Evolutionary conservation across 2,888 invertebrate species (phyloP), one percentile per base, ranked within the genome.

Genomic region (Noctuana brunneofusca): DNA sequence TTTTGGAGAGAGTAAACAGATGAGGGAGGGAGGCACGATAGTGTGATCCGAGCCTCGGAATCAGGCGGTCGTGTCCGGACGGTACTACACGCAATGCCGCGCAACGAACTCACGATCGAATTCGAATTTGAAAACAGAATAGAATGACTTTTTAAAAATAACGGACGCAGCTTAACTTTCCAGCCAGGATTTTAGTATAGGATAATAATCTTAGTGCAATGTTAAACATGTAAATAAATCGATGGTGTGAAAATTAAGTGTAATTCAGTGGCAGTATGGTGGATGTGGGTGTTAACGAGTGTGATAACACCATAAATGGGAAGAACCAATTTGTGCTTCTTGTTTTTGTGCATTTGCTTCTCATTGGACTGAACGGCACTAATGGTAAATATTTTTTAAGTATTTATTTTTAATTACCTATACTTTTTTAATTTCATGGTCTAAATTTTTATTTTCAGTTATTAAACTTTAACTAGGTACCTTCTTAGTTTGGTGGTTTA

Each of bases 291-390:
- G 88, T 84, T 84, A 89, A 87, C 84, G 86, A 88, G 84, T 89
- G 89, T 83, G 84, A 89, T 86, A 86, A 86, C 84, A 87, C 84
- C 83, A 78, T 86, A 81, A 86, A 87, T 85, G 90, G 90, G 78
- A 89, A 83, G 85, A 89, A 86, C 85, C 90, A 89, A 88, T 89
- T 91, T 83, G 86, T 90, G 81, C 87, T 83, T 83, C 83, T 91
- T 71, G 85, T 90, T 79, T 84, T 91, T 79, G 90, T 90, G 84
- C 91, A 90, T 87, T 85, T 91, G 74, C 83, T 91, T 73, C 85
- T 91, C 74, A 88, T 91, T 83, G 89, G 90, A 86, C 86, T 91
- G 78, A 89, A 91, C 79, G 90, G 90, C 72, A 91, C 90, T 67
- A 90, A 90, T 88, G 90, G 90, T 90, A 85, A 87, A 71, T 83